phyloP scores from a whole-genome alignment of 1,140 invertebrate genomes.

The Octopus bimaculoides region DNA sequence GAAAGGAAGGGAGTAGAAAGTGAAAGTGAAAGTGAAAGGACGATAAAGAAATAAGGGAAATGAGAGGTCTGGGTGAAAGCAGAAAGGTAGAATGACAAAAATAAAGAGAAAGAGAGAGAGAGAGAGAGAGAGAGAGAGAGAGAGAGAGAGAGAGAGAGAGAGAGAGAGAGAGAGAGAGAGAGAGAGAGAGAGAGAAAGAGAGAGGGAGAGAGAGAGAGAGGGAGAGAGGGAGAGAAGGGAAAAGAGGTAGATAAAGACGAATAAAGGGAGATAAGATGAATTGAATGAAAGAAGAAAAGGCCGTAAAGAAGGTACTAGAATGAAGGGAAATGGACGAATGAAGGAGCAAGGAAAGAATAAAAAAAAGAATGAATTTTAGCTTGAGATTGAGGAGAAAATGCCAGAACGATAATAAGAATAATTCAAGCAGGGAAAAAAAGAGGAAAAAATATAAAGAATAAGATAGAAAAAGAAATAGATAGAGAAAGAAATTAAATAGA shows the following conservation, averaged over 20 bases:
- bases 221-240: neutral
- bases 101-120: neutral
- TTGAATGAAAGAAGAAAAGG: too few species aligned
- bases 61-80: neutral
- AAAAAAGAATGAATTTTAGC: too few species aligned
- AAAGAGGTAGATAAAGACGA: neutral
- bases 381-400: too few species aligned
- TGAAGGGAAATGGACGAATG: too few species aligned
- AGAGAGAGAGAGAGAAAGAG: neutral
- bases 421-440: too few species aligned
- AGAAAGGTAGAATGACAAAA: neutral
- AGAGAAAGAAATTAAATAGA: too few species aligned
- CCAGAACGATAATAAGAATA: too few species aligned
- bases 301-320: too few species aligned
- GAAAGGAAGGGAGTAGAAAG: neutral
- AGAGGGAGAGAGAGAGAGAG: neutral
- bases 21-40: neutral
- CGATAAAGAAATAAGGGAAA: neutral
- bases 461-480: too few species aligned
- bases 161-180: neutral
- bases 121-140: neutral
- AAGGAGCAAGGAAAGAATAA: too few species aligned
- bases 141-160: conserved; percentile 6
- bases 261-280: neutral
- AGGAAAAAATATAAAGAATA: too few species aligned